A percentile compares a stretch with the other conserved stretches of the same genome.
These are phyloP conservation scores for Syrrhaptes paradoxus DNA, from an alignment of 2,113 vertebrate species.

Conservation along the genomic window DNA sequence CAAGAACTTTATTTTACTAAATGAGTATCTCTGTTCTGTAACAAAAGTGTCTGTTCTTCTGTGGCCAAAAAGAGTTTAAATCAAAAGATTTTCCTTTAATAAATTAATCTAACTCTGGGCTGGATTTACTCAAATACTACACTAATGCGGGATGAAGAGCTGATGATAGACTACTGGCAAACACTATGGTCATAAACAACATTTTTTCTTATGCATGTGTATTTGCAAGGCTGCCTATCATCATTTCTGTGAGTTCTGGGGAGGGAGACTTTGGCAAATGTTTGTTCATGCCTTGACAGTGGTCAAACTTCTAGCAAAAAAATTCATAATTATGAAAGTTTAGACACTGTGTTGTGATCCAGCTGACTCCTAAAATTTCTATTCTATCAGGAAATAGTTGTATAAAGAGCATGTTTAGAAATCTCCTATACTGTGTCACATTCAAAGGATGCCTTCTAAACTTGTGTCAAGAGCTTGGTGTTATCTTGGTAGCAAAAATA, in stretches of 20 bases:
- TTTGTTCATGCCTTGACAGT: not conserved
- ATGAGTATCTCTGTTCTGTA: not conserved
- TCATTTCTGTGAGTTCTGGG: not conserved
- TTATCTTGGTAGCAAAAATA: not conserved
- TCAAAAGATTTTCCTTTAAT: constrained; percentile 11
- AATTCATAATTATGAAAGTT: not conserved
- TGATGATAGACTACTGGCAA: not conserved
- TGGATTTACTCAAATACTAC: not conserved
- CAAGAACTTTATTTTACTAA: not conserved
- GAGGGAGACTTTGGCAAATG: not conserved
- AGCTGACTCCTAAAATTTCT: not conserved
- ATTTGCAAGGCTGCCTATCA: not conserved
- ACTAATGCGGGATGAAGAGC: not conserved
- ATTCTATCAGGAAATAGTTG: not conserved
- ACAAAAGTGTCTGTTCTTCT: not conserved
- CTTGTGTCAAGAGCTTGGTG: not conserved
- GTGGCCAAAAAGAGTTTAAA: not conserved
- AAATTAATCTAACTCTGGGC: not conserved
- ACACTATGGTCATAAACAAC: not conserved
- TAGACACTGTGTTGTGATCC: not conserved
- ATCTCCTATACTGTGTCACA: not conserved
- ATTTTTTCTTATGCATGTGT: not conserved
- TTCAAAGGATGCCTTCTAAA: not conserved
- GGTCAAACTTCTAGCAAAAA: not conserved
- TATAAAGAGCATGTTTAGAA: not conserved